Evolutionary conservation across 1,140 invertebrate species (phyloP).

Genomic region (Ceratitis capitata): DNA sequence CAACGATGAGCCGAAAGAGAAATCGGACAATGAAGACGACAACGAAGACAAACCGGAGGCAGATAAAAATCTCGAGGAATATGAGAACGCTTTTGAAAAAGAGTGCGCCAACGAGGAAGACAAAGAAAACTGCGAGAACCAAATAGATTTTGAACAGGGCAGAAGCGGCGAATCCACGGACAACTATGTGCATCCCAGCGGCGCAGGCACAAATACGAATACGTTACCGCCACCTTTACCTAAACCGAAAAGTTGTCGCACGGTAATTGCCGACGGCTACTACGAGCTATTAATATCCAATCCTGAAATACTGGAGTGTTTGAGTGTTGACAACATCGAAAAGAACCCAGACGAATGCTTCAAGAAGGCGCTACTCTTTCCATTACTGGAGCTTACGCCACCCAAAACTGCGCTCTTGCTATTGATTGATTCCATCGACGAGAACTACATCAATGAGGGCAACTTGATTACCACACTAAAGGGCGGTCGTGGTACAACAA

Average conservation of each 20-base stretch:
- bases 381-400: constrained; percentile 83
- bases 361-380: constrained; percentile 87
- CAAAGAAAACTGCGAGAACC: constrained; percentile 36
- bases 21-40: background rate
- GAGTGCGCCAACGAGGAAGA: background rate
- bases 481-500: constrained; percentile 53
- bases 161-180: background rate
- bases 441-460: constrained; percentile 69
- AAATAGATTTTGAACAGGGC: constrained; percentile 50
- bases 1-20: constrained; percentile 21
- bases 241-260: constrained; percentile 72
- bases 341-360: constrained; percentile 90
- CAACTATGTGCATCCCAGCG: background rate
- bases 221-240: constrained; percentile 69
- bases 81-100: constrained; percentile 11
- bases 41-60: constrained; percentile 54
- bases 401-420: constrained; percentile 86
- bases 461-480: constrained; percentile 63
- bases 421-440: constrained; percentile 92
- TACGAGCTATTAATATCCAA: constrained; percentile 81
- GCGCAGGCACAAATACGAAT: constrained; percentile 42
- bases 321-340: constrained; percentile 73
- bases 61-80: constrained; percentile 47
- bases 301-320: constrained; percentile 74
- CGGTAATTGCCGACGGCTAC: constrained; percentile 80